phyloP scores from a whole-genome alignment of 2,113 vertebrate species.

The Heterotilapia buettikoferi region DNA sequence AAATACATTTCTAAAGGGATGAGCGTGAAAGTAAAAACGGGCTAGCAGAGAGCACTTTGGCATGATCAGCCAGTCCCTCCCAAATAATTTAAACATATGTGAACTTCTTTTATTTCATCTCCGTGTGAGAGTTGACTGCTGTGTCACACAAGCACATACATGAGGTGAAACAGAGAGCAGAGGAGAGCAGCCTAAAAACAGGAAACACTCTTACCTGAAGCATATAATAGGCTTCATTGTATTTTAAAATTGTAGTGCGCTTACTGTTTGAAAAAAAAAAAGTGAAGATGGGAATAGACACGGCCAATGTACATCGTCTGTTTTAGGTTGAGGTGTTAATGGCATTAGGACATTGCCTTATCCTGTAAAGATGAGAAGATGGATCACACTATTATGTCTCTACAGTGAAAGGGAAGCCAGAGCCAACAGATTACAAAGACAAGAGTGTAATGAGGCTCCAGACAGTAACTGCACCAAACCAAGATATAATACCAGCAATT shows the following conservation, averaged over 20 bases:
- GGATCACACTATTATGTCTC: background rate
- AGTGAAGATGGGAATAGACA: fast-evolving
- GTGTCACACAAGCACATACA: background rate
- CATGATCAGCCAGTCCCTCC: background rate
- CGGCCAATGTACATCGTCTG: background rate
- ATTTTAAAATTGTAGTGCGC: background rate
- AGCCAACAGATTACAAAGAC: background rate
- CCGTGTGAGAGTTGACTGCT: fast-evolving
- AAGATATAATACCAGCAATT: background rate
- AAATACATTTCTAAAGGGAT: background rate
- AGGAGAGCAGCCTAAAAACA: background rate
- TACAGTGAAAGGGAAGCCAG: background rate
- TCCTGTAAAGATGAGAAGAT: background rate
- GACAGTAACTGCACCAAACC: background rate
- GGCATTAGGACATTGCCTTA: background rate
- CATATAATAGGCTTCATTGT: background rate
- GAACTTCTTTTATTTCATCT: background rate
- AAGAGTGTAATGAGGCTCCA: background rate
- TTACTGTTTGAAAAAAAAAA: background rate
- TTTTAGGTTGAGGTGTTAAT: background rate
- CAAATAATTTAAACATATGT: background rate
- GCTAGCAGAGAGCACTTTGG: background rate
- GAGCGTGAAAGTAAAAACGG: background rate
- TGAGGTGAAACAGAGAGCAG: fast-evolving
- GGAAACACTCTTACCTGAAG: background rate